Base-by-base conservation (phyloP, 1,140 invertebrate species). In the Thaumetopoea pityocampa region DNA sequence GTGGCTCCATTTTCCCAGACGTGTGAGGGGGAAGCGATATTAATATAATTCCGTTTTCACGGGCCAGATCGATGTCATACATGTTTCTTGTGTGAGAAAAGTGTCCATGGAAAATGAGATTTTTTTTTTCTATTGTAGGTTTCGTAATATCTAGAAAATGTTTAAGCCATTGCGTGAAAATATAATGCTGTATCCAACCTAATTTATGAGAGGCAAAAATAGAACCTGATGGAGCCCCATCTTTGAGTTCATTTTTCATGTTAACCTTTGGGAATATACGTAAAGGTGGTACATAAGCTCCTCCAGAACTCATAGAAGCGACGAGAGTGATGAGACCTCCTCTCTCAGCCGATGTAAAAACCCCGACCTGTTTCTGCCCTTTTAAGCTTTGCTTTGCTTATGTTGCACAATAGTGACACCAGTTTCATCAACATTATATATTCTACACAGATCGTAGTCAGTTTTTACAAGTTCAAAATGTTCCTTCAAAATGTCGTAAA, bases 1-100 rank as follows among this genome's bases (percentile, higher is more conserved):
- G 42, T 3, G 71, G 71, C 42, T 86, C 76, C 18, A 86, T 41
- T 42, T 60, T 53, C 41, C 7, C 63, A 72, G 36, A 55, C 62
- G 34, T 78, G 71, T 15, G 73, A 79, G n/a, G n/a, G n/a, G n/a
- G n/a, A n/a, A n/a, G n/a, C n/a, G n/a, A n/a, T n/a, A n/a, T 26
- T 8, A 78, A 29, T 16, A 62, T 41, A 9, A 79, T 57, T 5
- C 62, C 59, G 54, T 76, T 56, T 9, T 77, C 48, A 22, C 57
- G 34, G 12, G 57, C 62, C n/a, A 51, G 46, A 30, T 54, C 35
- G 26, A 77, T 47, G 3, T 66, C 45, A 20, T 63, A 49, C 4
- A 82, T 19, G 46, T 66, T 76, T 56, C 56, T 49, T 5, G 60
- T 59, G 40, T 72, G 59, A 9, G 40, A 47, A 2, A 16, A 11